phyloP scores from a whole-genome alignment of 2,888 invertebrate species.

The Diploptera punctata region DNA sequence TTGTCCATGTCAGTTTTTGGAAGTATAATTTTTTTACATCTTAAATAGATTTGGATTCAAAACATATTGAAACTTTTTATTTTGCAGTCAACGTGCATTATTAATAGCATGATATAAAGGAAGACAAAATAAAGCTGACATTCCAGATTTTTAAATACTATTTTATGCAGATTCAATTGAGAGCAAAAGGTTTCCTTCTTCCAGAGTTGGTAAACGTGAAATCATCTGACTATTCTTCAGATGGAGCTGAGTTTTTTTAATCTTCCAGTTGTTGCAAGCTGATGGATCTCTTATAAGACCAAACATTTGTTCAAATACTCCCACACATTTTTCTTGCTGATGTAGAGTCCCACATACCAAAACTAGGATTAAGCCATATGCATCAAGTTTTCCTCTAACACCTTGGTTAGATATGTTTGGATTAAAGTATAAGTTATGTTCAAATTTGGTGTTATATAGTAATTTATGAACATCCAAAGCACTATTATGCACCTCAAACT shows the following conservation, averaged over 20 bases:
- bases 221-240: slow-evolving; percentile 53
- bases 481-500: slow-evolving; percentile 49
- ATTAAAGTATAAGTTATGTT: slow-evolving; percentile 63
- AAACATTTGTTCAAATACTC: slow-evolving; percentile 71
- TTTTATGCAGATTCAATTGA: too few species aligned
- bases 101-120: too few species aligned
- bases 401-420: slow-evolving; percentile 65
- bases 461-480: slow-evolving; percentile 52
- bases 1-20: too few species aligned
- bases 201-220: slow-evolving; percentile 47
- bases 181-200: slow-evolving; percentile 43
- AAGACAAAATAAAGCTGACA: too few species aligned
- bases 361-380: slow-evolving; percentile 67
- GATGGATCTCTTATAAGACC: slow-evolving; percentile 67
- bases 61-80: too few species aligned
- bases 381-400: slow-evolving; percentile 62
- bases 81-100: too few species aligned
- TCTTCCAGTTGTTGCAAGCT: slow-evolving; percentile 70
- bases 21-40: too few species aligned
- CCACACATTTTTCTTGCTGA: slow-evolving; percentile 58
- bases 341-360: slow-evolving; percentile 70
- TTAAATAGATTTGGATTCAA: too few species aligned
- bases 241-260: slow-evolving; percentile 63
- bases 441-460: slow-evolving; percentile 53
- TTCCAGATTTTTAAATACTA: too few species aligned